A percentile compares a stretch with the other conserved stretches of the same genome.
Conservation (phyloP, 2,888 invertebrate genomes). For the Eubasilissa splendida region DNA sequence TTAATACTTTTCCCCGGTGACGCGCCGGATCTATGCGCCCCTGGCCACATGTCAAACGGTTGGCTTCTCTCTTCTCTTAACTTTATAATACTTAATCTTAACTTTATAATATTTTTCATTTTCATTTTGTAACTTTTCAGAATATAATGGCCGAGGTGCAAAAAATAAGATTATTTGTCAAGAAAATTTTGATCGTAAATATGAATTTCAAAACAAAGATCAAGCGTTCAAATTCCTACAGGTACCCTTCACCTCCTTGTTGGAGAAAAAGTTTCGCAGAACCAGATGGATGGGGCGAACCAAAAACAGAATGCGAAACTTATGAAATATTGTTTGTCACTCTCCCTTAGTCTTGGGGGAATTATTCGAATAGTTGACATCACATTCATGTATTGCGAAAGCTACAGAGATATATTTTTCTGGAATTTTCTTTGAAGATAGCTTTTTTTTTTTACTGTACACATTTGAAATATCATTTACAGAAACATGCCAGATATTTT, state of each 20-base stretch:
- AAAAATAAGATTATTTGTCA: neutral
- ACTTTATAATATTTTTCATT: too few relatives aligned
- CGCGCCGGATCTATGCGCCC: too few relatives aligned
- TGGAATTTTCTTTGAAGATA: too few relatives aligned
- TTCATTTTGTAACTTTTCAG: too few relatives aligned
- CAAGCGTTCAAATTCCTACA: slow-evolving; percentile 27
- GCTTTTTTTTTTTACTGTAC: too few relatives aligned
- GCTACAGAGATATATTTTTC: neutral
- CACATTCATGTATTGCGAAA: neutral
- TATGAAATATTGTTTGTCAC: slow-evolving; percentile 22
- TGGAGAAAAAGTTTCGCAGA: neutral
- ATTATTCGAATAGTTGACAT: slow-evolving; percentile 25
- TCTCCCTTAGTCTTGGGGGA: slow-evolving; percentile 5
- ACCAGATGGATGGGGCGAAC: neutral
- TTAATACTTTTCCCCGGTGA: too few relatives aligned
- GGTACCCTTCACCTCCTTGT: slow-evolving; percentile 26
- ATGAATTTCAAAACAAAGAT: slow-evolving; percentile 4
- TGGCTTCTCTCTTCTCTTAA: too few relatives aligned
- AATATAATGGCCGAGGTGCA: too few relatives aligned
- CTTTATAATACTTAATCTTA: too few relatives aligned
- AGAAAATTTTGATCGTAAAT: slow-evolving; percentile 12
- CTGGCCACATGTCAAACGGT: too few relatives aligned
- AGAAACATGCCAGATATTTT: too few relatives aligned
- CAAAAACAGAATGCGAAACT: slow-evolving; percentile 19
- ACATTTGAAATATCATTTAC: too few relatives aligned